A percentile compares a stretch with the other conserved stretches of the same genome.
phyloP scores from a whole-genome alignment of 1,140 invertebrate genomes.

The Drosophila tristis region DNA sequence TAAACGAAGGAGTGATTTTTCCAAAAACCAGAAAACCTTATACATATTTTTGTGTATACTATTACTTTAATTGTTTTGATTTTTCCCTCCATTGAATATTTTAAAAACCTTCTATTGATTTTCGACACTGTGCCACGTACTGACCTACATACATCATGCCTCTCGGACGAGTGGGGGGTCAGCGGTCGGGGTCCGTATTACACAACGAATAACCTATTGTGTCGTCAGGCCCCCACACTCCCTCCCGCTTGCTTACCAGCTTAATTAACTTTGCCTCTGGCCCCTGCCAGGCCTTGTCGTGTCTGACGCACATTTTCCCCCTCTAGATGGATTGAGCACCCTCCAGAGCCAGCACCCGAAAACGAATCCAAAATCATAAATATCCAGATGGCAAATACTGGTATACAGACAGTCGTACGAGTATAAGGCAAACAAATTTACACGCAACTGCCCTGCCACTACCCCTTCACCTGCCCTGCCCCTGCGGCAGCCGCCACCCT shows the following conservation, averaged over 20 bases:
- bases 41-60: background rate
- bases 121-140: slow-evolving; percentile 42
- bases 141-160: slow-evolving; percentile 61
- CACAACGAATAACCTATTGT: slow-evolving; percentile 61
- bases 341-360: background rate
- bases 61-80: slow-evolving; percentile 57
- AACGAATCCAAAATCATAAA: slow-evolving; percentile 56
- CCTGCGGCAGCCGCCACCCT: background rate
- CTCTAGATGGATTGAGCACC: slow-evolving; percentile 1
- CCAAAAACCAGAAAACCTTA: slow-evolving; percentile 26
- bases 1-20: slow-evolving; percentile 43
- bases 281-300: slow-evolving; percentile 32
- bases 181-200: slow-evolving; percentile 4
- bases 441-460: slow-evolving; percentile 15
- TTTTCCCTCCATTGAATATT: slow-evolving; percentile 43
- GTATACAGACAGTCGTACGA: background rate
- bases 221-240: slow-evolving; percentile 8
- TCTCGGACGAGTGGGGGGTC: background rate
- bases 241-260: slow-evolving; percentile 14
- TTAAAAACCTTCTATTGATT: slow-evolving; percentile 61
- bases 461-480: background rate
- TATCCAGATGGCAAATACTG: slow-evolving; percentile 44
- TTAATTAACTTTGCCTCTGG: slow-evolving; percentile 65
- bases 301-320: slow-evolving; percentile 50
- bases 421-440: background rate